phyloP scores from a whole-genome alignment of 1,140 invertebrate genomes.

The Drosophila carrolli region DNA sequence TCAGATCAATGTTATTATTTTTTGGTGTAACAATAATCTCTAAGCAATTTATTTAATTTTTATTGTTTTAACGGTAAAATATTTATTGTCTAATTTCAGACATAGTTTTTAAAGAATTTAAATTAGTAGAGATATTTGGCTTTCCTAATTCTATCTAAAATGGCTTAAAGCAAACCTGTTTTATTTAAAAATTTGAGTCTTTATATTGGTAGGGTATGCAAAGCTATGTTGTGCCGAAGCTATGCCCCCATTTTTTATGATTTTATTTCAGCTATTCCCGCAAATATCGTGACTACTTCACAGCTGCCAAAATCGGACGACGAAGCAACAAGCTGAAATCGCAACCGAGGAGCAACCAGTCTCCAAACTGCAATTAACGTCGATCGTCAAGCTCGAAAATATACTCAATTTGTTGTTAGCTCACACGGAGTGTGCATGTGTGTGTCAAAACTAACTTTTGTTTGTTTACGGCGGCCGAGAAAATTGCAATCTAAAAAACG shows the following conservation, averaged over 20 bases:
- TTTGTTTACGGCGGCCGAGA: slow-evolving; percentile 24
- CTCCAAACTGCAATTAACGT: slow-evolving; percentile 47
- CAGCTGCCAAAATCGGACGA: slow-evolving; percentile 17
- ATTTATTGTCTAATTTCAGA: no score
- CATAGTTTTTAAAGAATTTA: no score
- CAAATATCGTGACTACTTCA: slow-evolving; percentile 31
- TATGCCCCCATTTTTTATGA: not conserved
- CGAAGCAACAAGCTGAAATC: slow-evolving; percentile 15
- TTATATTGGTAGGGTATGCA: slow-evolving; percentile 14
- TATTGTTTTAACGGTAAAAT: no score
- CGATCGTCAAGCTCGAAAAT: slow-evolving; percentile 32
- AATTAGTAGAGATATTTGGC: no score
- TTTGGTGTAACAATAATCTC: no score
- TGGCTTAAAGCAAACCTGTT: no score
- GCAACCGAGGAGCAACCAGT: slow-evolving; percentile 16
- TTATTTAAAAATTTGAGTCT: no score
- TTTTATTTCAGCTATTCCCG: slow-evolving; percentile 20
- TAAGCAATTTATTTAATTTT: no score
- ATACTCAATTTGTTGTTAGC: slow-evolving; percentile 15
- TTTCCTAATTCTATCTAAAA: no score
- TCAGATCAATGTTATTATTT: no score
- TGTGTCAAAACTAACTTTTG: slow-evolving; percentile 15
- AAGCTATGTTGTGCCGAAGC: no score
- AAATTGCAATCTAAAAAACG: slow-evolving; percentile 38
- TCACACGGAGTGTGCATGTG: slow-evolving; percentile 8